phyloP scores from a whole-genome alignment of 2,888 invertebrate genomes.

The Augochlorella aurata region DNA sequence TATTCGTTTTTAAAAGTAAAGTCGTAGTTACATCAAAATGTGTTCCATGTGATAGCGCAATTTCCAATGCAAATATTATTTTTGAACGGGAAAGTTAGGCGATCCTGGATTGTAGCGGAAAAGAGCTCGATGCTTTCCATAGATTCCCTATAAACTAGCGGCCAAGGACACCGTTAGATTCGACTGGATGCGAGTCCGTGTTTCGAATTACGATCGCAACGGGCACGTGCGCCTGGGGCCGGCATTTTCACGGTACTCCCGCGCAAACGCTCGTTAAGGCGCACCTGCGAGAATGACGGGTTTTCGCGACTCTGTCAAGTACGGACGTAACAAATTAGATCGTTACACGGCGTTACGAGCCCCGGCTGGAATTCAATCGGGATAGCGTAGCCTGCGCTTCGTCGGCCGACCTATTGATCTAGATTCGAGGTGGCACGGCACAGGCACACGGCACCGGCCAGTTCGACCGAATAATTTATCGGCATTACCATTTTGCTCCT shows the following conservation, averaged over 20 bases:
- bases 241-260: slow-evolving; percentile 37
- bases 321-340: slow-evolving; percentile 62
- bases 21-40: no score
- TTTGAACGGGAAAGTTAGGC: no score
- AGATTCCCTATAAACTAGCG: neutral
- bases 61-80: no score
- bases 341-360: slow-evolving; percentile 55
- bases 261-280: slow-evolving; percentile 24
- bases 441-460: slow-evolving; percentile 18
- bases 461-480: slow-evolving; percentile 49
- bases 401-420: slow-evolving; percentile 56
- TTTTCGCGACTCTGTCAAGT: slow-evolving; percentile 33
- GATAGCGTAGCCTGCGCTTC: slow-evolving; percentile 39
- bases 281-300: slow-evolving; percentile 42
- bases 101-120: neutral
- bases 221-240: neutral
- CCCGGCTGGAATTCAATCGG: slow-evolving; percentile 58
- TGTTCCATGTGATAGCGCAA: no score
- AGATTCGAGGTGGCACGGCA: slow-evolving; percentile 32
- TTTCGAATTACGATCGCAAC: slow-evolving; percentile 21
- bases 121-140: neutral
- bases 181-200: slow-evolving; percentile 5
- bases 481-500: slow-evolving; percentile 44
- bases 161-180: slow-evolving; percentile 29
- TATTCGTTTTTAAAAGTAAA: no score